Evolutionary conservation across 2,888 invertebrate species (phyloP), one percentile per base, ranked within the genome.

Genomic region (Ectobius pallidus): DNA sequence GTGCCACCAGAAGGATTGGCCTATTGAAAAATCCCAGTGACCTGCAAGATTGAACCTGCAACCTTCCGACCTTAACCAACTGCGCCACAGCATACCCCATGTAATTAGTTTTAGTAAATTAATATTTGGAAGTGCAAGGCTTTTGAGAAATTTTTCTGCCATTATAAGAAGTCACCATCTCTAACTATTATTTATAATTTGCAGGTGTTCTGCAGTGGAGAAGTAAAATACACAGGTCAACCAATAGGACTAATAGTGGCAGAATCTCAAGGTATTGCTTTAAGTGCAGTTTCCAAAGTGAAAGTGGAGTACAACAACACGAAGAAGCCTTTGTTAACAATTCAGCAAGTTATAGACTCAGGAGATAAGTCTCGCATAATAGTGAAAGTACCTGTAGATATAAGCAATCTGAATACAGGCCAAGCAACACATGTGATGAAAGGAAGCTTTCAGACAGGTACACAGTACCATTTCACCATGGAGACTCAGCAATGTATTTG

Each of bases 391-490:
- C 6, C 46, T 27, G 30, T 44, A 14, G 46, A 44, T 22, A 2
- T 27, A 20, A n/a, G 30, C 18, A n/a, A 14, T n/a, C 58, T 30
- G 30, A 30, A 16, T 58, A 20, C 4, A 20, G 27, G n/a, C 18
- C 20, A 67, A n/a, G 52, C 34, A 6, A 39, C 62, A 9, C 85
- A 84, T 73, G 83, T 85, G 14, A 78, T 90, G 6, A 83, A 83
- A 39, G 93, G 92, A 0, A 84, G 84, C 65, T 81, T 87, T 74
- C 84, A 85, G 65, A 77, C 87, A 75, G 89, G 89, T 7, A 80
- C 86, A 11, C 93, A 94, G 79, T 92, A 90, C 80, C 93, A 93
- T 80, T 92, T 88, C 78, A 88, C 89, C 16, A 90, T 94, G 91
- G 94, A 94, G 78, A 88, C 91, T 0, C 91, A 91, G 49, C 86